Conservation (phyloP, 2,113 vertebrate species). For the Onychorhynchus coronatus region DNA sequence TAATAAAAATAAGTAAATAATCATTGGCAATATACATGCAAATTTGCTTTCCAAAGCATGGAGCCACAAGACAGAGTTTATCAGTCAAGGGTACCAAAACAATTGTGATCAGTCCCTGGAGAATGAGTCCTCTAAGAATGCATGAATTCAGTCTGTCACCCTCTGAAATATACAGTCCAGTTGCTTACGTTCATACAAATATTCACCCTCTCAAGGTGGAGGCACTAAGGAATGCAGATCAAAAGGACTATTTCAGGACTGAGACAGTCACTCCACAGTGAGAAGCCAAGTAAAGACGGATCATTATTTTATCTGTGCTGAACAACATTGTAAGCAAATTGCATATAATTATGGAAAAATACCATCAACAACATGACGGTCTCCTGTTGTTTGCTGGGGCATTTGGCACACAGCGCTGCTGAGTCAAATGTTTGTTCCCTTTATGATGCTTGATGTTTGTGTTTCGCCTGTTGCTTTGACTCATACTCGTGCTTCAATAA, state of each 20-base stretch:
- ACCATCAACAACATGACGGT: neutral
- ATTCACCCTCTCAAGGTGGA: neutral
- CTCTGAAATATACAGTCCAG: neutral
- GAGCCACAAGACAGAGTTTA: neutral
- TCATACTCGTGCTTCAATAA: neutral
- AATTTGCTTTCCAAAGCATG: neutral
- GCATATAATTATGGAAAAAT: constrained; percentile 40
- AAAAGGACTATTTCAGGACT: neutral
- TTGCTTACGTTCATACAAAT: neutral
- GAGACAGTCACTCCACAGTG: neutral
- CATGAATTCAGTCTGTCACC: neutral
- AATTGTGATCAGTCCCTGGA: neutral
- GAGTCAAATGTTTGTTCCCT: neutral
- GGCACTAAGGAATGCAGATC: neutral
- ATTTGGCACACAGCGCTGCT: neutral
- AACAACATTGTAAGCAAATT: constrained; percentile 33
- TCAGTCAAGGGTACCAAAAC: neutral
- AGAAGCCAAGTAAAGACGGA: constrained; percentile 13
- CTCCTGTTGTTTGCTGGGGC: neutral
- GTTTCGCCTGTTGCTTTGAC: constrained; percentile 25
- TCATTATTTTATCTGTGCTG: constrained; percentile 32
- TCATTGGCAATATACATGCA: neutral
- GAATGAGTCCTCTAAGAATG: neutral
- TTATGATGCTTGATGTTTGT: neutral
- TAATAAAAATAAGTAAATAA: constrained; percentile 24